phyloP scores from a whole-genome alignment of 2,113 vertebrate species.

The Spea multiplicata region DNA sequence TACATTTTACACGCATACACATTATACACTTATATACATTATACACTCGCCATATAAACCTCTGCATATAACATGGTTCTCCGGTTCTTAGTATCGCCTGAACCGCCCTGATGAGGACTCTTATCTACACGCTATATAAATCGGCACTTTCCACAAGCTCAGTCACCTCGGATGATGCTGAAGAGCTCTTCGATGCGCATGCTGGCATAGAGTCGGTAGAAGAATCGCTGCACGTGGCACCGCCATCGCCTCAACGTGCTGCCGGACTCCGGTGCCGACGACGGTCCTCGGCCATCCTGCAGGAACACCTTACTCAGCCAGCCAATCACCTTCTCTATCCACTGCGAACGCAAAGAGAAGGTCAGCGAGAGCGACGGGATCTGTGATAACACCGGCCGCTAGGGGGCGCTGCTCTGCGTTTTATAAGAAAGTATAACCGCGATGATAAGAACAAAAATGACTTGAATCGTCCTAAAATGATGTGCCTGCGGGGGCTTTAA shows the following conservation, averaged over 20 bases:
- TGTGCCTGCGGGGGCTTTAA: too few species aligned
- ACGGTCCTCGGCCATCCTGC: conserved; percentile 55
- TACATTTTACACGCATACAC: too few species aligned
- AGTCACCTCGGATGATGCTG: conserved; percentile 89
- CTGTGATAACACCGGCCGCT: neutral
- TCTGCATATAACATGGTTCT: too few species aligned
- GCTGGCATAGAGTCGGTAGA: conserved; percentile 91
- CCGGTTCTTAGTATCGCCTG: too few species aligned
- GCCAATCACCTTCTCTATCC: conserved; percentile 90
- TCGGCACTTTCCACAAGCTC: neutral
- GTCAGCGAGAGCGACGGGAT: neutral
- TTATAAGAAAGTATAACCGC: too few species aligned
- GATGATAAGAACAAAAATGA: too few species aligned
- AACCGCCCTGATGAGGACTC: too few species aligned
- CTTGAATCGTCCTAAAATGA: too few species aligned
- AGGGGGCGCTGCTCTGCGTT: too few species aligned
- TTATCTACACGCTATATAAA: too few species aligned
- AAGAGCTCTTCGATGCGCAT: conserved; percentile 97
- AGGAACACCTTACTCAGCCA: conserved; percentile 92
- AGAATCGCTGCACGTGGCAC: conserved; percentile 91
- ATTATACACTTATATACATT: too few species aligned
- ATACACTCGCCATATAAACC: too few species aligned
- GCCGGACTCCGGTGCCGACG: conserved; percentile 52
- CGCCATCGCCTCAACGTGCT: conserved; percentile 84
- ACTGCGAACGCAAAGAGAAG: conserved; percentile 63